phyloP scores from a whole-genome alignment of 92 coral and sea anemone genomes.

The Zoanthus sansibaricus region DNA sequence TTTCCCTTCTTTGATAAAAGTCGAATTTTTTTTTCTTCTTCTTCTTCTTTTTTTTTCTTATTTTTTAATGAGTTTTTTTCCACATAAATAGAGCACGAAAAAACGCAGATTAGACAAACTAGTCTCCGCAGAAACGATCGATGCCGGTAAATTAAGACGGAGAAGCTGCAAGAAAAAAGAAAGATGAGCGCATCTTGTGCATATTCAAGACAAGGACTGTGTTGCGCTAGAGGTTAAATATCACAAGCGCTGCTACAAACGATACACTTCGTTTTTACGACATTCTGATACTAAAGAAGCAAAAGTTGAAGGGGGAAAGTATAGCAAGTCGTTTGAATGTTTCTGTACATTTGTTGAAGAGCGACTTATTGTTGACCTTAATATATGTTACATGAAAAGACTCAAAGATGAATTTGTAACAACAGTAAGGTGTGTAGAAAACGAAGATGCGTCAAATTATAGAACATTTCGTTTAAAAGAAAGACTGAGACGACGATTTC shows the following conservation, averaged over 20 bases:
- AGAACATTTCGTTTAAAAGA: conserved; percentile 50
- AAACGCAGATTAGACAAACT: conserved; percentile 57
- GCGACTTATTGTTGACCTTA: conserved; percentile 20
- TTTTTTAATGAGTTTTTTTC: background rate
- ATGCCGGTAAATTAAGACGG: conserved; percentile 50
- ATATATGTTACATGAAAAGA: conserved; percentile 54
- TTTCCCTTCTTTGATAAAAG: too few species aligned
- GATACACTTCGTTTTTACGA: conserved; percentile 44
- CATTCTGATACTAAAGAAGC: conserved; percentile 34
- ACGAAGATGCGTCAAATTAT: conserved; percentile 58
- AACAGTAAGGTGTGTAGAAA: conserved; percentile 52
- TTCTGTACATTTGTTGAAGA: conserved; percentile 50
- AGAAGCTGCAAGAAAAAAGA: conserved; percentile 63
- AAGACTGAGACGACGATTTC: conserved; percentile 47
- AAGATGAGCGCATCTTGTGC: conserved; percentile 57
- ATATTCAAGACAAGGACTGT: conserved; percentile 59
- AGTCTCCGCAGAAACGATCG: conserved; percentile 53
- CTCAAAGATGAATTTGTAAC: conserved; percentile 55
- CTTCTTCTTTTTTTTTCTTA: background rate
- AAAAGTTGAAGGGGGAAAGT: conserved; percentile 14
- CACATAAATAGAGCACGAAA: conserved; percentile 30
- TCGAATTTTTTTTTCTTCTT: too few species aligned
- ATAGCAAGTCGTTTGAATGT: conserved; percentile 44
- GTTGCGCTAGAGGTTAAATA: conserved; percentile 56
- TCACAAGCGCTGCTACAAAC: conserved; percentile 50